Conservation (phyloP, 2,113 vertebrate genomes). For the Gobio gobio region DNA sequence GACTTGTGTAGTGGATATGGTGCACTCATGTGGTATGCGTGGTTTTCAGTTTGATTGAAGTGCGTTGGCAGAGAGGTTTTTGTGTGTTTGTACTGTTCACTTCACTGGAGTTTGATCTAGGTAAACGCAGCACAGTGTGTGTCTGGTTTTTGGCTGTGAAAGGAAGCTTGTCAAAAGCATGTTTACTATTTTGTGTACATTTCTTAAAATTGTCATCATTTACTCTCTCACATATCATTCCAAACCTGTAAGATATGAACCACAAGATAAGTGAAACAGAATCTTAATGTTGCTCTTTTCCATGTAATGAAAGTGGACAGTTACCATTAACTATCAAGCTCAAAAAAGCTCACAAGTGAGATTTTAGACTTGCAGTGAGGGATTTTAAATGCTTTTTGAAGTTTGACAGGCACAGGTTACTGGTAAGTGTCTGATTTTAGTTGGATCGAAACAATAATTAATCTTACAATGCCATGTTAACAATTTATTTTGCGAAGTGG, state of each 20-base stretch:
- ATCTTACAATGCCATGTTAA: too few species aligned
- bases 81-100: conserved; percentile 3
- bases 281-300: not conserved
- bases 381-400: not conserved
- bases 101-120: conserved; percentile 27
- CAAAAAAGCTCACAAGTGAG: not conserved
- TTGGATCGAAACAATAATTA: not conserved
- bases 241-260: not conserved
- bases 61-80: conserved; percentile 1
- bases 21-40: conserved; percentile 11
- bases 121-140: not conserved
- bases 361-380: not conserved
- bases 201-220: not conserved
- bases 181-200: not conserved
- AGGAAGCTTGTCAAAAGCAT: not conserved
- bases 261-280: not conserved
- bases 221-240: not conserved
- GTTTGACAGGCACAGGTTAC: not conserved
- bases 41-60: conserved; percentile 28
- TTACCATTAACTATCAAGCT: not conserved
- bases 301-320: not conserved
- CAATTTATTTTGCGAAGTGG: too few species aligned
- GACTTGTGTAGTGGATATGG: not conserved
- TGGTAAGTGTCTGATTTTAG: not conserved
- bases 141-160: not conserved